phyloP scores from a whole-genome alignment of 2,113 vertebrate genomes.

The Campylomormyrus tamandua region DNA sequence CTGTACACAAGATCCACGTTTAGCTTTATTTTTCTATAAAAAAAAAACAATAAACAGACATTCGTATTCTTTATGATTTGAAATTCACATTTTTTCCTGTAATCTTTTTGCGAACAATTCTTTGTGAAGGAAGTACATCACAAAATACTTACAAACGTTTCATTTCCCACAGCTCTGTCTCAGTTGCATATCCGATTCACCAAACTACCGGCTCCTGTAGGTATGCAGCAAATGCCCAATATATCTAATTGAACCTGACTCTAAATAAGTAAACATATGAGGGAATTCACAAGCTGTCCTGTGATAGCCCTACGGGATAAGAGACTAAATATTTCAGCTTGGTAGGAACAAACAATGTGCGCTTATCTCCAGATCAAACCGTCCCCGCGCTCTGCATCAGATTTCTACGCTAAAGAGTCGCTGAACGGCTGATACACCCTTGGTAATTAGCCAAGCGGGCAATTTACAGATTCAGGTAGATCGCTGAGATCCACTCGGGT shows the following conservation, averaged over 20 bases:
- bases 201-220: not conserved
- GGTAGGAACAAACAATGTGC: conserved; percentile 55
- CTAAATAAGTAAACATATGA: conserved; percentile 67
- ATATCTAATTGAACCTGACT: conserved; percentile 63
- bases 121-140: not conserved
- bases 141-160: not conserved
- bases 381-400: conserved; percentile 56
- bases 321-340: conserved; percentile 64
- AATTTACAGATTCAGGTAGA: conserved; percentile 49
- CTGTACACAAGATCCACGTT: not conserved
- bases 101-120: not conserved
- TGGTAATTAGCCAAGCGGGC: conserved; percentile 53
- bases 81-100: not conserved
- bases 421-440: conserved; percentile 56
- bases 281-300: conserved; percentile 59
- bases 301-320: conserved; percentile 57
- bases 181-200: not conserved
- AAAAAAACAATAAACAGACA: not conserved
- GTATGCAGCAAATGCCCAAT: conserved; percentile 42
- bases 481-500: conserved; percentile 41
- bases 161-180: not conserved
- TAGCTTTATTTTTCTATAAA: not conserved
- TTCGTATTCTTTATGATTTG: not conserved
- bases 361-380: conserved; percentile 64
- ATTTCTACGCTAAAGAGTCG: conserved; percentile 57